Conservation (phyloP, 2,888 invertebrate species). For the Eupithecia insigniata region DNA sequence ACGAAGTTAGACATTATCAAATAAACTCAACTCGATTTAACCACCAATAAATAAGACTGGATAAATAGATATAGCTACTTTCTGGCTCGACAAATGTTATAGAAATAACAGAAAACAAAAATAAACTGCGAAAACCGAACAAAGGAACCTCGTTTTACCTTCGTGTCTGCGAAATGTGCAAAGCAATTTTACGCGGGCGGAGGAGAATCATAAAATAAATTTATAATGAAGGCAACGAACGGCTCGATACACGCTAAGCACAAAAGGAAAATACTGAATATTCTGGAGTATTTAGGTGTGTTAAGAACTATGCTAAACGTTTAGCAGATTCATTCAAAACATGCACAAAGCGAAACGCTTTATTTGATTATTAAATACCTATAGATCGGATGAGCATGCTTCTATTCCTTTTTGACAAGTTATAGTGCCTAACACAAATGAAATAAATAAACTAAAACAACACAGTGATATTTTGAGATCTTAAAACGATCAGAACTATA, state of each 20-base stretch:
- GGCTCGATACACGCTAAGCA: conserved; percentile 14
- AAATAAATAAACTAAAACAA: too few species aligned
- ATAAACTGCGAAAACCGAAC: conserved; percentile 15
- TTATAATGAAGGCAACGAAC: conserved; percentile 41
- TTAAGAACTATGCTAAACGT: neutral
- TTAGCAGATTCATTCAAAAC: neutral
- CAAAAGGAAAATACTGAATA: conserved; percentile 12
- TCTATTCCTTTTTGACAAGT: neutral
- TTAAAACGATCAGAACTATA: neutral
- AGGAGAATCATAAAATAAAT: conserved; percentile 46
- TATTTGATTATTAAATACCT: neutral
- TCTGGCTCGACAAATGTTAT: neutral
- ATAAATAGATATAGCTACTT: neutral
- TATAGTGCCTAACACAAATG: neutral
- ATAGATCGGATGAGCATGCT: neutral
- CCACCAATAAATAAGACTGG: neutral
- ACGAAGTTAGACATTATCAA: neutral
- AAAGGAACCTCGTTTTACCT: conserved; percentile 24
- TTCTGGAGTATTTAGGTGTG: neutral
- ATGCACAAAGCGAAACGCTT: neutral
- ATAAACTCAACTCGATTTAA: neutral
- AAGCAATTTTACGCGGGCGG: conserved; percentile 47
- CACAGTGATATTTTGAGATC: too few species aligned
- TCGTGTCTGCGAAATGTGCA: conserved; percentile 40
- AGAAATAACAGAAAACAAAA: conserved; percentile 15